A percentile compares a stretch with the other conserved stretches of the same genome.
Evolutionary conservation across 2,888 invertebrate species (phyloP).

Genomic region (Cerastis rubricosa): DNA sequence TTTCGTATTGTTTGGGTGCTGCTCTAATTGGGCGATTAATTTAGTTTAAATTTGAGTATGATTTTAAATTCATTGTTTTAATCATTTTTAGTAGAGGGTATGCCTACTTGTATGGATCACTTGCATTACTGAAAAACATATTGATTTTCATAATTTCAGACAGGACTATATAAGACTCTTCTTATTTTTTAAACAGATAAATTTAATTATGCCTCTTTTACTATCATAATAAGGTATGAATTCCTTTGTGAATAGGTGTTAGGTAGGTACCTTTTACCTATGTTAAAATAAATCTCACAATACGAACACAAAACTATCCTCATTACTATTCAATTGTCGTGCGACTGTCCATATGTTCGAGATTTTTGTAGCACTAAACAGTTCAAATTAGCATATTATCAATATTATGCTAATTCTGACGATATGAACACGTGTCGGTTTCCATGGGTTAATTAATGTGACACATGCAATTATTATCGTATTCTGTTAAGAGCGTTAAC

Average conservation of each 20-base stretch:
- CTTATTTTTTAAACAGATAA: too few relatives aligned
- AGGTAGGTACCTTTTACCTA: not conserved
- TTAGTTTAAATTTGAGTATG: not conserved
- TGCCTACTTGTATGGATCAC: not conserved
- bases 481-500: too few relatives aligned
- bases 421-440: conserved; percentile 75
- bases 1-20: conserved; percentile 39
- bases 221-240: not conserved
- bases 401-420: conserved; percentile 76
- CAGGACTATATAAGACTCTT: too few relatives aligned
- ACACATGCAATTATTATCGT: conserved; percentile 59
- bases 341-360: conserved; percentile 78
- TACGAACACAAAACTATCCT: conserved; percentile 65
- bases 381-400: conserved; percentile 66
- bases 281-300: not conserved
- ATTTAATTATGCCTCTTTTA: not conserved
- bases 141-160: not conserved
- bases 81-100: not conserved
- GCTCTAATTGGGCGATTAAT: conserved; percentile 47
- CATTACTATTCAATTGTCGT: conserved; percentile 72
- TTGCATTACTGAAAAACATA: not conserved
- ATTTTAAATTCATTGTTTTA: not conserved
- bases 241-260: not conserved
- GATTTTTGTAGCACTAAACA: conserved; percentile 72
- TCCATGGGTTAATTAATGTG: conserved; percentile 54